Conservation (phyloP, 2,797 vertebrate species). For the Chiroxiphia lanceolata region DNA sequence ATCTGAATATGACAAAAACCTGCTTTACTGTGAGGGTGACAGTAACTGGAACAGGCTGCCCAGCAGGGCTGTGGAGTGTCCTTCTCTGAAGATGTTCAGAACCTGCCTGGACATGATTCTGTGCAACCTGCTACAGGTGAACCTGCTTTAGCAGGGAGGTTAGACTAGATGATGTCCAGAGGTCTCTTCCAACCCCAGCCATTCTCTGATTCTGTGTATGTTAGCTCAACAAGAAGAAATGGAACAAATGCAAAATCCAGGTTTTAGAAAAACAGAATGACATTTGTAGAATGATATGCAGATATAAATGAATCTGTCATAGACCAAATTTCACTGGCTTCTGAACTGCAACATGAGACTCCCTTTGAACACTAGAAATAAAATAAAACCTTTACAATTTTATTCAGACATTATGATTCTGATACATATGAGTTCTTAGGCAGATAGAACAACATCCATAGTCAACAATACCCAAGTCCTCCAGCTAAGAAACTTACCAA, state of each 20-base stretch:
- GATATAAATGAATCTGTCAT: neutral
- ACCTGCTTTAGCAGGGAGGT: neutral
- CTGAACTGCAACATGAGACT: neutral
- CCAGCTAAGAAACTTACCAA: neutral
- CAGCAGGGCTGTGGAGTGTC: neutral
- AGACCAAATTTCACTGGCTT: neutral
- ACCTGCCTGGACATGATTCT: neutral
- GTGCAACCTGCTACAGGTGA: neutral
- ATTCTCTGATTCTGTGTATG: neutral
- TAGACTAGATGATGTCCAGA: neutral
- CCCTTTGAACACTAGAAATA: neutral
- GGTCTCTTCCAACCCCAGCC: neutral
- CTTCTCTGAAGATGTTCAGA: neutral
- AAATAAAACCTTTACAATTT: neutral
- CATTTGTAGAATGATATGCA: neutral
- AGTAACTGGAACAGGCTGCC: neutral
- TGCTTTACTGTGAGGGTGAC: neutral
- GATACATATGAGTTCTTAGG: neutral
- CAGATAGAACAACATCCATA: neutral
- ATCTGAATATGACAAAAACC: neutral
- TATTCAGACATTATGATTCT: neutral
- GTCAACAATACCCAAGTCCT: neutral
- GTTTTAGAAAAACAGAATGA: neutral
- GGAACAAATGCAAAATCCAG: neutral
- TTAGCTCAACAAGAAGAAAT: neutral